Conservation (phyloP, 2,113 vertebrate genomes). For the Oreochromis spilurus region DNA sequence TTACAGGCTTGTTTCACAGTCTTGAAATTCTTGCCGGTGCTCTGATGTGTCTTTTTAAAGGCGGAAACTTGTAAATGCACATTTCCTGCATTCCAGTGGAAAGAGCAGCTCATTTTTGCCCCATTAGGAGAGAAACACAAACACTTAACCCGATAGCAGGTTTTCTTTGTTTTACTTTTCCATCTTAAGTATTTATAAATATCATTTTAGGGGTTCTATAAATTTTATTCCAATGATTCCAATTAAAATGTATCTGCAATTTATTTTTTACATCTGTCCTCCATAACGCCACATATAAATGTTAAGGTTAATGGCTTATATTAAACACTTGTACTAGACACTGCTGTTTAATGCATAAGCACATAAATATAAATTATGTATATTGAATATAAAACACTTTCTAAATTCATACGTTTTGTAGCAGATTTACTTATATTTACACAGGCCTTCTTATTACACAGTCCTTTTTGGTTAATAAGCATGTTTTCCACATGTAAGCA, state of each 20-base stretch:
- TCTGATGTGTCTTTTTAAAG: neutral
- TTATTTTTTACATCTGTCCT: neutral
- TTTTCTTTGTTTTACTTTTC: rapidly evolving
- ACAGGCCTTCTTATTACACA: neutral
- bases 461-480: neutral
- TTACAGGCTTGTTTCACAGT: neutral
- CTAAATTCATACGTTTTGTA: neutral
- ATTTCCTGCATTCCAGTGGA: conserved; percentile 30
- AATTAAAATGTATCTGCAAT: neutral
- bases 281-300: neutral
- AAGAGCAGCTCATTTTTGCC: neutral
- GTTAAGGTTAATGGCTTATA: rapidly evolving
- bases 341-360: neutral
- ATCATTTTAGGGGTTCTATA: neutral
- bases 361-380: too few relatives aligned
- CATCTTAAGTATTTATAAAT: rapidly evolving
- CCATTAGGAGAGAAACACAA: neutral
- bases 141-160: rapidly evolving
- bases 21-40: neutral
- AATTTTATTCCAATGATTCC: rapidly evolving
- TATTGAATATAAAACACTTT: neutral
- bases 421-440: neutral
- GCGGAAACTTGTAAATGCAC: conserved; percentile 13
- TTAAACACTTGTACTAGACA: neutral
- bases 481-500: neutral